Conservation (phyloP, 2,113 vertebrate species). For the Antechinus flavipes region DNA sequence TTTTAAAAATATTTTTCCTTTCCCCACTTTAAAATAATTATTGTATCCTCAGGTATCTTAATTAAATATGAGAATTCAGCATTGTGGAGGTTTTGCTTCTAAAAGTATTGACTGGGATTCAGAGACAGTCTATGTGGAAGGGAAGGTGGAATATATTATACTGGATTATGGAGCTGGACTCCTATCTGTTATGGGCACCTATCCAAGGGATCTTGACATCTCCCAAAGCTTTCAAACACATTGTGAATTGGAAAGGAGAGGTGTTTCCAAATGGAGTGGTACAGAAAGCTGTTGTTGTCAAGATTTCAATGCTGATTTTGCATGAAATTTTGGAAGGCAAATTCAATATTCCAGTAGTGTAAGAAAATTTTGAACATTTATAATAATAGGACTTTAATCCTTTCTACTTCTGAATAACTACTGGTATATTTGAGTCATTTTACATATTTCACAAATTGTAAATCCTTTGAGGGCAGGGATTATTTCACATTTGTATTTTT, state of each 20-base stretch:
- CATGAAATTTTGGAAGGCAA: slow-evolving; percentile 7
- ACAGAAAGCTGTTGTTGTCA: neutral
- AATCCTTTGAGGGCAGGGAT: neutral
- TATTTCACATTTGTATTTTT: slow-evolving; percentile 6
- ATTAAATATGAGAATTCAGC: neutral
- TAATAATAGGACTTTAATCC: neutral
- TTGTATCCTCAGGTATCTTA: neutral
- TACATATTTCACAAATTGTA: neutral
- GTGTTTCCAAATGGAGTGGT: neutral
- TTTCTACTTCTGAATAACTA: neutral
- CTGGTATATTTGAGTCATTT: neutral
- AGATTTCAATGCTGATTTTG: neutral
- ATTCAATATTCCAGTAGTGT: neutral
- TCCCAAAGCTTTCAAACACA: neutral
- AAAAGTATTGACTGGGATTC: neutral
- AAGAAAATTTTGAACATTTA: neutral
- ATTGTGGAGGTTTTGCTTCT: slow-evolving; percentile 3
- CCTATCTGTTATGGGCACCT: neutral
- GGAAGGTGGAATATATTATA: neutral
- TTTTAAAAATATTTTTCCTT: neutral
- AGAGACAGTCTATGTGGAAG: neutral
- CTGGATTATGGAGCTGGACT: neutral
- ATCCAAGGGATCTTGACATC: neutral
- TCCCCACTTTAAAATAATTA: neutral
- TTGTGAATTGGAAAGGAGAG: neutral